Percentiles rank a stretch among this genome's conserved stretches.
phyloP scores from a whole-genome alignment of 2,888 invertebrate species.

The Apotomis capreana region DNA sequence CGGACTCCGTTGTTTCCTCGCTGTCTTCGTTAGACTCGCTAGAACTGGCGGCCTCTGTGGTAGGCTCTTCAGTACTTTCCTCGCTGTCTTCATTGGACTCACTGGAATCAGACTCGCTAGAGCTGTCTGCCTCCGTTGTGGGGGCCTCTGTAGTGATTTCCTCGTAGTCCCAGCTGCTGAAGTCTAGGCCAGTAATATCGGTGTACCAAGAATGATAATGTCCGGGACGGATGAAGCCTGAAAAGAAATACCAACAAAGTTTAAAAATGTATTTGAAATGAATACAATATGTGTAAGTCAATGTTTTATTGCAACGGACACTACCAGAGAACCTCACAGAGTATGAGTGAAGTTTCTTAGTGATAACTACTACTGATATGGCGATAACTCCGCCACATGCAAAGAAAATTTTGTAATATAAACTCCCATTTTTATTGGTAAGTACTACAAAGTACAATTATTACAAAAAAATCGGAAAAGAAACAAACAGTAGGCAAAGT shows the following conservation, averaged over 20 bases:
- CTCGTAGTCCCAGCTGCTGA: constrained; percentile 67
- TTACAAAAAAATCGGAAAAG: too few species aligned
- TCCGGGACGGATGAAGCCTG: constrained; percentile 73
- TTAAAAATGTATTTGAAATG: too few species aligned
- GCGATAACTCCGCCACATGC: too few species aligned
- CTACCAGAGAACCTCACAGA: too few species aligned
- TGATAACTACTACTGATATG: too few species aligned
- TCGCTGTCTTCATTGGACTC: background rate
- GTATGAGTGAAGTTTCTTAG: too few species aligned
- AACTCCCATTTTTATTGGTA: too few species aligned
- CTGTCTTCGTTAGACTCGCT: background rate
- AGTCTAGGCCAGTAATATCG: constrained; percentile 65
- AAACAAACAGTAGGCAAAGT: too few species aligned
- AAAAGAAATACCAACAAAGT: constrained; percentile 2
- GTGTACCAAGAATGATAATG: constrained; percentile 71
- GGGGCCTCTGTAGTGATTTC: constrained; percentile 4
- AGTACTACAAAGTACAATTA: too few species aligned
- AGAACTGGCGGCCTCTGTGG: background rate
- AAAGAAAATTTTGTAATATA: too few species aligned
- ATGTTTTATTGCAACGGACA: too few species aligned
- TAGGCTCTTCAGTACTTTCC: constrained; percentile 20
- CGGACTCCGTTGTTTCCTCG: background rate
- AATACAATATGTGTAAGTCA: too few species aligned
- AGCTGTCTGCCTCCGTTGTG: background rate
- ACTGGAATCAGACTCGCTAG: constrained; percentile 7